Percentiles rank a stretch among this genome's conserved stretches.
Evolutionary conservation across 2,888 invertebrate species (phyloP).

Genomic region (Smittia aterrima): DNA sequence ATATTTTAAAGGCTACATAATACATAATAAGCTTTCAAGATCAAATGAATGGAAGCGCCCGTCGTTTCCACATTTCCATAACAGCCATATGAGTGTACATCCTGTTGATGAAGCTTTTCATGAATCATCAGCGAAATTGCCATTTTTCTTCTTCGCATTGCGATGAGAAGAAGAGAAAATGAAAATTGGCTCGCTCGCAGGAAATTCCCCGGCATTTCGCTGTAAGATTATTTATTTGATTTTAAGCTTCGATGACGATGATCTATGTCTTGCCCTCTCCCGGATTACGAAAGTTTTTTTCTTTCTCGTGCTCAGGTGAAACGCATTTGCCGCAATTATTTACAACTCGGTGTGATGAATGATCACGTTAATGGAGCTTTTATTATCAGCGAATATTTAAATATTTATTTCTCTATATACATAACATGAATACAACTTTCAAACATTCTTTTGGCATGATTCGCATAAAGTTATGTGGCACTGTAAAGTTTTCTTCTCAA

Average conservation of each 20-base stretch:
- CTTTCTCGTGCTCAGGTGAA: neutral
- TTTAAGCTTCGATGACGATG: no score
- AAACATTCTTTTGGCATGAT: constrained; percentile 16
- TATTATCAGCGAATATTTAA: neutral
- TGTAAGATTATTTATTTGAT: no score
- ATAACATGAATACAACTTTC: neutral
- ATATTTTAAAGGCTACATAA: neutral
- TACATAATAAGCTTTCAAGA: neutral
- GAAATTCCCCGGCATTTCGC: no score
- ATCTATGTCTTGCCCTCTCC: no score
- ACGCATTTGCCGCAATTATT: neutral
- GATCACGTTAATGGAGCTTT: constrained; percentile 1
- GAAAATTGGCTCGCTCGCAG: no score
- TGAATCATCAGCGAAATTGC: neutral
- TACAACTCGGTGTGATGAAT: neutral
- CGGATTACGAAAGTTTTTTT: no score
- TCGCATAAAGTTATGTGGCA: neutral
- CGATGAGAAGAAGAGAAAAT: neutral
- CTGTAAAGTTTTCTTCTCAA: neutral
- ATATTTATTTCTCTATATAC: neutral
- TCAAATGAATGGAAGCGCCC: no score
- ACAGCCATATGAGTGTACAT: no score
- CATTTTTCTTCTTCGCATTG: neutral
- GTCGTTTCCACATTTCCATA: no score
- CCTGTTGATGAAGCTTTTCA: neutral